Conservation (phyloP, 1,140 invertebrate genomes). For the Tetragonula clypearis region DNA sequence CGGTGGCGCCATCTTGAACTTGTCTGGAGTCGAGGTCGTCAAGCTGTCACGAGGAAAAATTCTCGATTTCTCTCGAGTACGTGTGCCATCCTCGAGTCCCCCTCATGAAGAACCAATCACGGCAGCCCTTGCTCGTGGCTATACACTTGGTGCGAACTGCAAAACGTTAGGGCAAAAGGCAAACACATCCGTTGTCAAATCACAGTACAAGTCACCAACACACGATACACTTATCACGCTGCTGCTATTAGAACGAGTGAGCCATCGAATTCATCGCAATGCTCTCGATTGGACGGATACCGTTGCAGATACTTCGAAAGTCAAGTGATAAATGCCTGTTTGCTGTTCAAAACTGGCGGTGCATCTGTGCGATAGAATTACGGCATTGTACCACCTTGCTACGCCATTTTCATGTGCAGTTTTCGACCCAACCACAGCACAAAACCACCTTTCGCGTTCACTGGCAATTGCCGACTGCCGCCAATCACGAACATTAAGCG, state of each 20-base stretch:
- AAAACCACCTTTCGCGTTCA: slow-evolving; percentile 56
- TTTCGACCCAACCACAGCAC: slow-evolving; percentile 16
- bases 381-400: slow-evolving; percentile 42
- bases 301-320: background rate
- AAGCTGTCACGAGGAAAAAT: slow-evolving; percentile 75
- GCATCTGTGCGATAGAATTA: background rate
- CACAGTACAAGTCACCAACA: slow-evolving; percentile 55
- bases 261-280: slow-evolving; percentile 15
- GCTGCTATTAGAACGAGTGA: slow-evolving; percentile 15
- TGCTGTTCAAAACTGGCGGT: background rate
- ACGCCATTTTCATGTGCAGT: slow-evolving; percentile 72
- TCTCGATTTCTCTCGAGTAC: slow-evolving; percentile 56
- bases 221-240: slow-evolving; percentile 45
- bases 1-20: slow-evolving; percentile 77
- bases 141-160: slow-evolving; percentile 33
- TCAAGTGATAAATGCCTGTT: background rate
- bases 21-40: slow-evolving; percentile 61
- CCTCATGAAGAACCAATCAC: background rate
- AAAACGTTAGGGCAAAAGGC: slow-evolving; percentile 18
- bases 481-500: slow-evolving; percentile 38
- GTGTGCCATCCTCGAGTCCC: slow-evolving; percentile 36
- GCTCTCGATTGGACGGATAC: slow-evolving; percentile 36
- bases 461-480: slow-evolving; percentile 68
- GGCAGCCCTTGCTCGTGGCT: background rate
- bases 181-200: slow-evolving; percentile 46